phyloP scores from a whole-genome alignment of 2,888 invertebrate genomes.

The Eutolmus rufibarbis region DNA sequence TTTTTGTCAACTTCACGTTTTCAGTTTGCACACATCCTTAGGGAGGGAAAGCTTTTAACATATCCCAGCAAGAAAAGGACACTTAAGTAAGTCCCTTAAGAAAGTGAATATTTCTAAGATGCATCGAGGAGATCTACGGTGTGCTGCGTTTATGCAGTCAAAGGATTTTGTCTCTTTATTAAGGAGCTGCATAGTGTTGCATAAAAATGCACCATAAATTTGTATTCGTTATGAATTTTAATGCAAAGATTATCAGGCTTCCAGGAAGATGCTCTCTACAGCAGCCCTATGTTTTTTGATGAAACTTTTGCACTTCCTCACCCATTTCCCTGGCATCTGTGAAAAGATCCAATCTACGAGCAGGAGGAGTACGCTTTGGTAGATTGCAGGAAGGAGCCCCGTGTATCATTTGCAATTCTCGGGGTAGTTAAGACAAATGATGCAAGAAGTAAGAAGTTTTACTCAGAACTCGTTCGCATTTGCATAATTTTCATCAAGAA shows the following conservation, averaged over 20 bases:
- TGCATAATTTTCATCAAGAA: slow-evolving; percentile 7
- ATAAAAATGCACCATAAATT: background rate
- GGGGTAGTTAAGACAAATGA: background rate
- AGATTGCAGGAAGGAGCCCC: background rate
- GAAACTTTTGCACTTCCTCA: background rate
- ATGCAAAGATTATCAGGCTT: background rate
- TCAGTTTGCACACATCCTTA: background rate
- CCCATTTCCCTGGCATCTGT: background rate
- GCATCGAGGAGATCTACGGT: background rate
- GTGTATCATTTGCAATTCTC: background rate
- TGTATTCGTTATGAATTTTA: background rate
- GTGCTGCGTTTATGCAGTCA: background rate
- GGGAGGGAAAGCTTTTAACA: background rate
- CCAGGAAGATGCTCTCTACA: background rate
- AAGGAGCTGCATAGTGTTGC: background rate
- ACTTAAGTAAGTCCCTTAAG: background rate
- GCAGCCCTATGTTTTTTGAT: background rate
- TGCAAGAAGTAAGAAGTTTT: background rate
- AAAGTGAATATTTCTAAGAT: background rate
- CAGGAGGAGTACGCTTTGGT: background rate
- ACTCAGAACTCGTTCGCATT: background rate
- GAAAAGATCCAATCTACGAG: background rate
- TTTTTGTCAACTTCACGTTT: background rate
- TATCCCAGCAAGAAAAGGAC: background rate
- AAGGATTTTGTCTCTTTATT: background rate